These are phyloP conservation scores for Diploptera punctata DNA, from an alignment of 2,888 invertebrate species.

Conservation along the genomic window DNA sequence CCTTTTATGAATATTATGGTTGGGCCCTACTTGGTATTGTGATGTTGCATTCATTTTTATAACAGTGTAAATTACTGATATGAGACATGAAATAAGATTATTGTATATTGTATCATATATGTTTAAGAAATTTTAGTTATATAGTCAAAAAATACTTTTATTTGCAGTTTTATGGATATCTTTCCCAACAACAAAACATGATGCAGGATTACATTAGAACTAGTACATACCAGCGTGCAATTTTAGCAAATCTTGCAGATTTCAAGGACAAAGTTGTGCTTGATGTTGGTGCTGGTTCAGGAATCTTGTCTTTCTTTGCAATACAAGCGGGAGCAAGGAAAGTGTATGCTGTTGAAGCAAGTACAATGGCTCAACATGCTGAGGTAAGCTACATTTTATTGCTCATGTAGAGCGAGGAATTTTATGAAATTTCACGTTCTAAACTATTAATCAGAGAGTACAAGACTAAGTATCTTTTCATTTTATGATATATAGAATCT, in stretches of 20 bases:
- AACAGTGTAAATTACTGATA: too few species aligned
- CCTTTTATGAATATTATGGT: too few species aligned
- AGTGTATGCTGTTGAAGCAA: conserved; percentile 99
- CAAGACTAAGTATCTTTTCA: too few species aligned
- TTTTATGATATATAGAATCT: too few species aligned
- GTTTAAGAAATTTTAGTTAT: background rate
- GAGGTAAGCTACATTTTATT: conserved; percentile 58
- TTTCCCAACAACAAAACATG: conserved; percentile 99
- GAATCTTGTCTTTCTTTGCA: conserved; percentile 98
- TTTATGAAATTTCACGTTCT: too few species aligned
- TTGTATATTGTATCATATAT: conserved; percentile 16
- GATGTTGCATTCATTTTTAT: too few species aligned
- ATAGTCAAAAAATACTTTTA: conserved; percentile 34
- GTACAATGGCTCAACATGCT: conserved; percentile 97
- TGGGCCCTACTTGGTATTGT: too few species aligned
- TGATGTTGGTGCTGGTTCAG: conserved; percentile 98
- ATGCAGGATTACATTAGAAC: conserved; percentile 99
- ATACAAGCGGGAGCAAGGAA: conserved; percentile 95
- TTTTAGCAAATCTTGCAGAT: conserved; percentile 90
- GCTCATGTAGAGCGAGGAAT: too few species aligned
- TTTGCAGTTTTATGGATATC: conserved; percentile 92
- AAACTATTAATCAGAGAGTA: too few species aligned
- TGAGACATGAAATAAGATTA: too few species aligned
- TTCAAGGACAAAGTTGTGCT: conserved; percentile 93
- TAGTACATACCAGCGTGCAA: conserved; percentile 97